These are phyloP conservation scores for Rhineura floridana DNA, from an alignment of 2,113 vertebrate genomes.

Conservation along the genomic window DNA sequence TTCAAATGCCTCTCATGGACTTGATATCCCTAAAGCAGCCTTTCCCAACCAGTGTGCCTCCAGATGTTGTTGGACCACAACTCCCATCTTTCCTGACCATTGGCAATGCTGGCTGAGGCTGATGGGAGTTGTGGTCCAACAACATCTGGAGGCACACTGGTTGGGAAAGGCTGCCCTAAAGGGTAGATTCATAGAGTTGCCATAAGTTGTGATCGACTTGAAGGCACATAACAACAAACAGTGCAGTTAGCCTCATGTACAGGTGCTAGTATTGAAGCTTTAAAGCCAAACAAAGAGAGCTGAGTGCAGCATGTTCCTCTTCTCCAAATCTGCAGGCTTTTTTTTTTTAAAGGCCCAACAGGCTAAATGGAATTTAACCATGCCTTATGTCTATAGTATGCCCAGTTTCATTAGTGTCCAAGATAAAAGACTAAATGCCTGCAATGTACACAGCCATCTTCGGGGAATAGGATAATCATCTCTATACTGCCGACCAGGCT, in stretches of 20 bases:
- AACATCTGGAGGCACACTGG: too few relatives aligned
- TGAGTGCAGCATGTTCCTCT: neutral
- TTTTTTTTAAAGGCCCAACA: neutral
- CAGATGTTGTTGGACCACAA: too few relatives aligned
- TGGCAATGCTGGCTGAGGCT: too few relatives aligned
- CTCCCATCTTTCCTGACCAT: too few relatives aligned
- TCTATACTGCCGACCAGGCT: neutral
- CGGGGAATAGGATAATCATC: slow-evolving; percentile 33
- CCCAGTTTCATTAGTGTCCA: neutral
- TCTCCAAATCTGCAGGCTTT: neutral
- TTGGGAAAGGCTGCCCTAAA: too few relatives aligned
- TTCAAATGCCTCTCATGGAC: neutral
- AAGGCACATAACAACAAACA: too few relatives aligned
- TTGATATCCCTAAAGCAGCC: neutral
- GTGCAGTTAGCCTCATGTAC: too few relatives aligned
- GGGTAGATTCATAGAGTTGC: too few relatives aligned
- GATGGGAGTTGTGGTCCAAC: too few relatives aligned
- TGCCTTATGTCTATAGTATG: neutral
- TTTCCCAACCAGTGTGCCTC: too few relatives aligned
- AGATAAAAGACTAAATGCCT: neutral
- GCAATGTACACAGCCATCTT: neutral
- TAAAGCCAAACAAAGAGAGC: too few relatives aligned
- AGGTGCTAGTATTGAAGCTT: neutral
- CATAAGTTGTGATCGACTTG: too few relatives aligned
- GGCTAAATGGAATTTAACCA: neutral